Conservation (phyloP, 2,888 invertebrate genomes). For the Ganaspis brasiliensis region DNA sequence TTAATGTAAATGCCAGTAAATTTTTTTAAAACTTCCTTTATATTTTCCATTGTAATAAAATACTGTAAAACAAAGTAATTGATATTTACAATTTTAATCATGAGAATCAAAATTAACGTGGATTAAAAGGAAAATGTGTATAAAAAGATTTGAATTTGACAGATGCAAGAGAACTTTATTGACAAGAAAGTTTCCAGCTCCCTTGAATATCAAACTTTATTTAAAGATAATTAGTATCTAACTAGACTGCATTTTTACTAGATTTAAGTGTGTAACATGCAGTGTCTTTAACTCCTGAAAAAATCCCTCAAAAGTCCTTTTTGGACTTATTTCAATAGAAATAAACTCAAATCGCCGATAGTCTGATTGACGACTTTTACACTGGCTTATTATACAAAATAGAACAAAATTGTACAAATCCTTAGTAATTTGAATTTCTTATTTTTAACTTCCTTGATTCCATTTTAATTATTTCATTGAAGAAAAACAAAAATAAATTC, state of each 20-base stretch:
- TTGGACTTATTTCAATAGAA: not conserved
- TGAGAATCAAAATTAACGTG: not conserved
- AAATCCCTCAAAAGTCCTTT: not conserved
- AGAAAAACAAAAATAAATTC: not conserved
- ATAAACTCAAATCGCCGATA: not conserved
- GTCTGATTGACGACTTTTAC: conserved; percentile 3
- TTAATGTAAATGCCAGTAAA: not conserved
- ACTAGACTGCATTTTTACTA: conserved; percentile 13
- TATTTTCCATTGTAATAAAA: not conserved
- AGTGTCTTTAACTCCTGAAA: conserved; percentile 9
- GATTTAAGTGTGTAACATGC: not conserved
- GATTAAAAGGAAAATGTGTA: conserved; percentile 12
- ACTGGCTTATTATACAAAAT: conserved; percentile 13
- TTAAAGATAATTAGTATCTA: conserved; percentile 24
- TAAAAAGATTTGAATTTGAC: conserved; percentile 3
- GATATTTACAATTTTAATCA: conserved; percentile 12
- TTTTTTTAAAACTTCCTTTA: not conserved
- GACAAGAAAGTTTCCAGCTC: conserved; percentile 32
- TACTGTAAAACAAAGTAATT: not conserved
- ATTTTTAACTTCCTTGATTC: not conserved
- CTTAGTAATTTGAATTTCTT: not conserved
- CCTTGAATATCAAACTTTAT: conserved; percentile 12
- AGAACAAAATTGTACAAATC: conserved; percentile 6
- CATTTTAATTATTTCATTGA: not conserved
- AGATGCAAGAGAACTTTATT: conserved; percentile 39